A percentile compares a stretch with the other conserved stretches of the same genome.
Conservation (phyloP, 35 echinoderm and acorn worm species). For the Apostichopus parvimensis region DNA sequence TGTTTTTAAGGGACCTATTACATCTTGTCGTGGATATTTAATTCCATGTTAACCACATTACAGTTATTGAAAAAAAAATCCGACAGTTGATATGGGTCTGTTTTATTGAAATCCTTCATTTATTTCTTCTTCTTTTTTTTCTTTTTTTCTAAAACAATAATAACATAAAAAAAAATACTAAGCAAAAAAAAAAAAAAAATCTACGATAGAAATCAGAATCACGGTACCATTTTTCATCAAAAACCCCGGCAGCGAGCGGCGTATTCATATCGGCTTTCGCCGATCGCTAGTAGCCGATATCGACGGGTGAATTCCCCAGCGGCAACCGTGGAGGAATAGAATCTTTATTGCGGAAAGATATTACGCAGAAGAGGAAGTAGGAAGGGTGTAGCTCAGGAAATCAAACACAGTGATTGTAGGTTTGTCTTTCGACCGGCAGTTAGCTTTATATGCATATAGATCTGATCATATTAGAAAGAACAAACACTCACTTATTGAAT, state of each 20-base stretch:
- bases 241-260: conserved; percentile 35
- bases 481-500: conserved; percentile 7
- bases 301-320: conserved; percentile 45
- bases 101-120: conserved; percentile 2
- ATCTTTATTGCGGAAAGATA: conserved; percentile 53
- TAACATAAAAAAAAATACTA: too few relatives aligned
- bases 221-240: not conserved
- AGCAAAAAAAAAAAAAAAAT: not conserved
- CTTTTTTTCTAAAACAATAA: not conserved
- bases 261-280: conserved; percentile 29
- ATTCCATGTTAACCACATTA: not conserved
- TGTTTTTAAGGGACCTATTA: too few relatives aligned
- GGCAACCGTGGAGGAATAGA: conserved; percentile 26
- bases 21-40: not conserved
- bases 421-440: conserved; percentile 21
- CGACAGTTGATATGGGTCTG: not conserved
- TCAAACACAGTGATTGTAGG: conserved; percentile 24
- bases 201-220: not conserved
- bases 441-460: conserved; percentile 8
- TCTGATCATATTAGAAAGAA: not conserved
- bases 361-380: conserved; percentile 6
- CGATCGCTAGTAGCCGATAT: conserved; percentile 45
- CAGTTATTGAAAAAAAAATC: not conserved
- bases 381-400: conserved; percentile 33
- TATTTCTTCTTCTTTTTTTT: not conserved